phyloP scores from a whole-genome alignment of 2,888 invertebrate genomes.

The Eupithecia centaureata region DNA sequence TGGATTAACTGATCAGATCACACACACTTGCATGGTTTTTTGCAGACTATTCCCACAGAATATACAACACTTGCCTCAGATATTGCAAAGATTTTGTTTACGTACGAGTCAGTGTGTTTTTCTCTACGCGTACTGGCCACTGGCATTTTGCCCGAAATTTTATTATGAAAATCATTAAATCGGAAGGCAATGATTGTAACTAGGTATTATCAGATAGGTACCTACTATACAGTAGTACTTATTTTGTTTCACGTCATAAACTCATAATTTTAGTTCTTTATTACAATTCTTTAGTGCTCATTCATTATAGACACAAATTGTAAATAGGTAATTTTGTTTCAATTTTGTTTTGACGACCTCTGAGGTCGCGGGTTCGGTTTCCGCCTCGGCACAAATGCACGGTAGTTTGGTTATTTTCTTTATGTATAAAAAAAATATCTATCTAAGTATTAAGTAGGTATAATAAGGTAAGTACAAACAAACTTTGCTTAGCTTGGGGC shows the following conservation, averaged over 20 bases:
- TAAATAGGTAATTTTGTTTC: slow-evolving; percentile 13
- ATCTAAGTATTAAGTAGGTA: no score
- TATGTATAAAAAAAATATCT: no score
- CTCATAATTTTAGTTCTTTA: background rate
- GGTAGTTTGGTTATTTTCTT: no score
- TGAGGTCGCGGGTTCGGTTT: no score
- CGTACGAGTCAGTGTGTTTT: background rate
- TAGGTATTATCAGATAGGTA: background rate
- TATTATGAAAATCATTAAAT: background rate
- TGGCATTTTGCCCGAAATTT: slow-evolving; percentile 28
- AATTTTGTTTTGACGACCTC: no score
- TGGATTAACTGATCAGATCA: slow-evolving; percentile 50
- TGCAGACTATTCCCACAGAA: slow-evolving; percentile 29
- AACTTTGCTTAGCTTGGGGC: no score
- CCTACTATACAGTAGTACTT: no score
- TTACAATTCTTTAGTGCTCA: background rate
- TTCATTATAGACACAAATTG: background rate
- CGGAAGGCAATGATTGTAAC: background rate
- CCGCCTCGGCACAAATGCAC: no score
- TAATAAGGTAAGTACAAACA: no score
- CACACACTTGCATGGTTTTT: slow-evolving; percentile 46
- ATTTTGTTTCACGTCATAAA: background rate
- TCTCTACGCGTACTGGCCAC: slow-evolving; percentile 16
- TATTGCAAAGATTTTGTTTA: slow-evolving; percentile 34
- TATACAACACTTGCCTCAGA: slow-evolving; percentile 13